Evolutionary conservation across 2,113 vertebrate species (phyloP).

Genomic region (Hydropotes inermis): DNA sequence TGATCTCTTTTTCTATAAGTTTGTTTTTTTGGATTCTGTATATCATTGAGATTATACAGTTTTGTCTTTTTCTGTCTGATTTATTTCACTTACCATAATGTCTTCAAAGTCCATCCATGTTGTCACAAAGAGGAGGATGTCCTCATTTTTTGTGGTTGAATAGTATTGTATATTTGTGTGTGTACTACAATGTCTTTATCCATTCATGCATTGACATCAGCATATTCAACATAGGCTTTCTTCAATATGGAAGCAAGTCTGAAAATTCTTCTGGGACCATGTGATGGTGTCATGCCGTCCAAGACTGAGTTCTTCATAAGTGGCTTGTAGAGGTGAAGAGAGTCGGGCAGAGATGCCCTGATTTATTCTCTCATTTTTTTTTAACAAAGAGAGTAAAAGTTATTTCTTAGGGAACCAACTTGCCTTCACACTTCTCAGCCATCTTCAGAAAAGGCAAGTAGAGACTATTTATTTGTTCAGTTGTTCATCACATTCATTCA

Average conservation of each 20-base stretch:
- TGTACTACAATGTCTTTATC: not conserved
- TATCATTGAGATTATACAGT: not conserved
- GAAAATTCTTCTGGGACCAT: not conserved
- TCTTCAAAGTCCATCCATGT: not conserved
- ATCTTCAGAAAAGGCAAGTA: not conserved
- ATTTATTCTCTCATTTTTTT: not conserved
- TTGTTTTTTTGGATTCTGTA: not conserved
- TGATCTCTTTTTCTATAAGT: not conserved
- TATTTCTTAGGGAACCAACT: not conserved
- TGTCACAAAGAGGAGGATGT: not conserved
- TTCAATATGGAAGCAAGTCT: not conserved
- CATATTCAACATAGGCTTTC: not conserved
- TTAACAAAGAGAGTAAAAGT: not conserved
- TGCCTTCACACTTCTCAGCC: not conserved
- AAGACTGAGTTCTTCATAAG: not conserved
- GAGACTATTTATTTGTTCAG: not conserved
- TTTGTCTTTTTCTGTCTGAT: not conserved
- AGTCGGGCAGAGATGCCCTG: not conserved
- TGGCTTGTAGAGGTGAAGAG: not conserved
- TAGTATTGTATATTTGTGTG: not conserved
- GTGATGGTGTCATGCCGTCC: not conserved
- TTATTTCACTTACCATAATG: not conserved
- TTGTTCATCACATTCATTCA: not conserved
- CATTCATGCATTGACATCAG: not conserved
- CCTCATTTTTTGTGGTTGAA: not conserved